Evolutionary conservation across 2,888 invertebrate genomes (phyloP), one percentile per base, ranked within the genome.

Genomic region (Drosophila koepferae): DNA sequence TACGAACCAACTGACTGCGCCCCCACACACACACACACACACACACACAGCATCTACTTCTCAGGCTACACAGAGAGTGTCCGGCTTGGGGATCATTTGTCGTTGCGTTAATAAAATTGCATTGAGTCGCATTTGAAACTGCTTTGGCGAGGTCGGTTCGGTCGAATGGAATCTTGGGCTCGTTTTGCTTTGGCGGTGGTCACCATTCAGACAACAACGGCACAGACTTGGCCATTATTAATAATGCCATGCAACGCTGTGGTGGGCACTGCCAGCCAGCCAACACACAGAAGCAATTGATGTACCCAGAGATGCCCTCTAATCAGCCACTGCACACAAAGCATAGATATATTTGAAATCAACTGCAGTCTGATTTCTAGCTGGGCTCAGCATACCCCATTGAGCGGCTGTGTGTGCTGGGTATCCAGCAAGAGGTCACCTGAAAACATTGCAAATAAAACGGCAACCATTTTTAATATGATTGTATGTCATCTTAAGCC

Each of bases 41-140:
- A 65, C 74, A 69, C 59, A 67, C 79, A 71, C 54, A 68, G 48
- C 72, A 18, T 55, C 44, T 40, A 56, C 23, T 14, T 61, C 63
- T 53, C 56, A 41, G 9, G 53, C 55, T 55, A 23, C 58, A n/a
- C 18, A 58, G 64, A 48, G 70, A 48, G 72, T 73, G 71, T 74
- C 78, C 76, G 71, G 77, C 82, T 75, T 66, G 73, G 75, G 70
- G 83, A 88, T 85, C 89, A 90, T 90, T 90, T 89, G 88, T 90
- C 90, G 86, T 86, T 91, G 91, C 86, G 82, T 90, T 91, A 91
- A 91, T 90, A 91, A 91, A 92, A 91, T 87, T 92, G 91, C 92
- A 91, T 91, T 89, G 89, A 92, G 91, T 90, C 90, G 91, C 91
- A 89, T 91, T 91, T 91, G 91, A 92, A 91, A 90, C 82, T 80